phyloP scores from a whole-genome alignment of 2,888 invertebrate genomes.

The Sthenelais limicola region DNA sequence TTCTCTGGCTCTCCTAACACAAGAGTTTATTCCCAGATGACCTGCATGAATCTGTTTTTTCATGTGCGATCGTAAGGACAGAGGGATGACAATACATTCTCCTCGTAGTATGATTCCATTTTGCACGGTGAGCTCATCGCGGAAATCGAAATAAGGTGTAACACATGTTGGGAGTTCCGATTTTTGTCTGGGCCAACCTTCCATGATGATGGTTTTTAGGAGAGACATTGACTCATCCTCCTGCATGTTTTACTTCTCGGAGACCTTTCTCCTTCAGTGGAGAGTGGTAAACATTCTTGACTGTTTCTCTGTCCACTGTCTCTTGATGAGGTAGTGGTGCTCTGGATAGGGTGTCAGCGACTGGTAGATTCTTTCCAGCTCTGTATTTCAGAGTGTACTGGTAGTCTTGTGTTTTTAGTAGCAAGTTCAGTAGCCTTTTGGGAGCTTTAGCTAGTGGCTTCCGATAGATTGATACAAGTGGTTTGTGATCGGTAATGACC shows the following conservation, averaged over 20 bases:
- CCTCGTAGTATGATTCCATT: conserved; percentile 47
- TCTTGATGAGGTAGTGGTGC: conserved; percentile 37
- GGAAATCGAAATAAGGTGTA: conserved; percentile 42
- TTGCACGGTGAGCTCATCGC: conserved; percentile 46
- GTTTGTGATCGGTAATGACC: conserved; percentile 69
- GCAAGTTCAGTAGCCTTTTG: conserved; percentile 58
- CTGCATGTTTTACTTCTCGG: no score
- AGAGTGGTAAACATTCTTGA: no score
- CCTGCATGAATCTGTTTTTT: conserved; percentile 1
- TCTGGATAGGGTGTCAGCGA: conserved; percentile 52
- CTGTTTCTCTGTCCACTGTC: no score
- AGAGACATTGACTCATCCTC: conserved; percentile 35
- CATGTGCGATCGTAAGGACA: background rate
- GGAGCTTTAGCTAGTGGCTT: conserved; percentile 54
- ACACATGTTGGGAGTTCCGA: background rate
- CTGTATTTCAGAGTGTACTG: conserved; percentile 38
- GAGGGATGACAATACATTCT: conserved; percentile 34
- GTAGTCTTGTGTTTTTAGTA: conserved; percentile 40
- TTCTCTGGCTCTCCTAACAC: conserved; percentile 24
- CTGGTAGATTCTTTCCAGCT: conserved; percentile 46
- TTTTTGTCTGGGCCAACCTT: conserved; percentile 44
- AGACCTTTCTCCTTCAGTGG: no score
- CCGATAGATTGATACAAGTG: conserved; percentile 68
- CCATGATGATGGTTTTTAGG: conserved; percentile 31
- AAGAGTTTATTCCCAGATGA: conserved; percentile 28